Conservation (phyloP, 2,888 invertebrate species). For the Xanthorhoe spadicearia region DNA sequence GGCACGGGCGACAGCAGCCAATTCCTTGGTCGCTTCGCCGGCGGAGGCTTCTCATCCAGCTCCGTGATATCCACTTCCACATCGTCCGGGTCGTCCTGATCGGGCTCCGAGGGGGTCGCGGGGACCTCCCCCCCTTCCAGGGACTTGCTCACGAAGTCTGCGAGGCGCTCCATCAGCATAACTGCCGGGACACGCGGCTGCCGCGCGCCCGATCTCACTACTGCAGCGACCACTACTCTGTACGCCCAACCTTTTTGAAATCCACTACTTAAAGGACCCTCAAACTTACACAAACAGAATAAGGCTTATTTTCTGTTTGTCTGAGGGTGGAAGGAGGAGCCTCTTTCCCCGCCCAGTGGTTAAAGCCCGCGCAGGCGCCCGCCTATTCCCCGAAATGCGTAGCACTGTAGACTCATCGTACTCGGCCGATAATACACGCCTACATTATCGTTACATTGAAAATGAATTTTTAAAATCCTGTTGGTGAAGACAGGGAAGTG, state of each 20-base stretch:
- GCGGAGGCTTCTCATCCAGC: conserved; percentile 73
- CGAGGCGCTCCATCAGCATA: conserved; percentile 93
- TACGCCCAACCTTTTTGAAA: conserved; percentile 60
- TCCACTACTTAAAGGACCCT: not conserved
- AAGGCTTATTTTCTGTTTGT: conserved; percentile 46
- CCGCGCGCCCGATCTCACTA: conserved; percentile 75
- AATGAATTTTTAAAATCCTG: conserved; percentile 78
- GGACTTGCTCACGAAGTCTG: conserved; percentile 95
- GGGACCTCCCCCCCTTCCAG: conserved; percentile 87
- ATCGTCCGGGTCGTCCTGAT: conserved; percentile 71
- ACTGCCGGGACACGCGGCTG: conserved; percentile 64
- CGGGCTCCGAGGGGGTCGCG: conserved; percentile 78
- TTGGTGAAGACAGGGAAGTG: conserved; percentile 48
- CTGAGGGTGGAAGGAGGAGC: conserved; percentile 58
- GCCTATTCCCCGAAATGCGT: conserved; percentile 49
- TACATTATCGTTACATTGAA: conserved; percentile 81
- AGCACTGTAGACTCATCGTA: conserved; percentile 51
- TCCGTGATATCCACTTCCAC: conserved; percentile 81
- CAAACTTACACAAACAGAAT: conserved; percentile 10
- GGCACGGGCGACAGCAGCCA: conserved; percentile 80
- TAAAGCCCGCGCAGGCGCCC: conserved; percentile 71
- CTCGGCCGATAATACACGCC: conserved; percentile 76
- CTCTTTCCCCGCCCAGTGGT: conserved; percentile 65
- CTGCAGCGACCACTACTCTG: conserved; percentile 62
- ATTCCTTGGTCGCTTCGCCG: conserved; percentile 73